Base-by-base conservation (phyloP, 1,140 invertebrate genomes). In the Medauroidea extradentata region DNA sequence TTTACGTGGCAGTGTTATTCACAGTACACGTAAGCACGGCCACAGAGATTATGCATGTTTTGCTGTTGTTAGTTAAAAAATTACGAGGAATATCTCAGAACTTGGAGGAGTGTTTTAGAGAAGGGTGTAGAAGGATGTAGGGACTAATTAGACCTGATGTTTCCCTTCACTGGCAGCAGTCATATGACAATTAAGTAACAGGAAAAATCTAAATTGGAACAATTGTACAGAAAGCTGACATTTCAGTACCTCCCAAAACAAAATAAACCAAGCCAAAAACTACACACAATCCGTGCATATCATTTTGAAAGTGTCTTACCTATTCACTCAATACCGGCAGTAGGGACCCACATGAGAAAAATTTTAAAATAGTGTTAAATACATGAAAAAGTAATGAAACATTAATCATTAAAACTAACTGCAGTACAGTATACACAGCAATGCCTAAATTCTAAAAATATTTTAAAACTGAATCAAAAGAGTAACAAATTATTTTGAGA, bases 321-420 rank as follows among this genome's bases (percentile, higher is more conserved):
- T 84, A 88, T 83, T 88, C 86, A 75, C 81, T 87, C 82, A 88
- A 80, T 75, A 88, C 84, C 67, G 86, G 86, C 76, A 88, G 83
- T 78, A 87, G 85, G 72, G 85, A 88, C 84, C 86, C 60, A 59
- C 84, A 83, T 71, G 81, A 75, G 71, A 77, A 76, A 61, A 76
- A 73, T 51, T 68, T 60, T 66, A 65, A 60, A 61, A 53, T 53
- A 65, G 42, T 59, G 60, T 52, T 64, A 61, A 61, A 58, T 50
- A 50, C 41, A 43, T 24, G 9, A n/a, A 23, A 50, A n/a, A n/a
- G n/a, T n/a, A n/a, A n/a, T n/a, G n/a, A n/a, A n/a, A n/a, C n/a
- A n/a, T n/a, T n/a, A n/a, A n/a, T n/a, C n/a, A n/a, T n/a, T n/a
- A n/a, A n/a, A n/a, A n/a, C n/a, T n/a, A n/a, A n/a, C n/a, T n/a